Conservation (phyloP, 2,797 vertebrate genomes). For the Chiloscyllium punctatum region DNA sequence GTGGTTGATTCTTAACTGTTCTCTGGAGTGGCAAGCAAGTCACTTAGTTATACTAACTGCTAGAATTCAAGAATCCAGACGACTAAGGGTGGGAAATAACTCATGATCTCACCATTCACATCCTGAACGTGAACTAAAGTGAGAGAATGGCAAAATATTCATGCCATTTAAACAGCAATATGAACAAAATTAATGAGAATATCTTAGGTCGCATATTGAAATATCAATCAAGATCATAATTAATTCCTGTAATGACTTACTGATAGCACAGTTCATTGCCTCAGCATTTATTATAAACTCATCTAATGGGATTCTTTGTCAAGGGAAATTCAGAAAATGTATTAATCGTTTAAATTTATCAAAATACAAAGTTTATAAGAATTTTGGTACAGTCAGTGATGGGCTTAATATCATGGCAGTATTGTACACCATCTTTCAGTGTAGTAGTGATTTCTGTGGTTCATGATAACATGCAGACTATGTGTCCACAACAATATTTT, state of each 20-base stretch:
- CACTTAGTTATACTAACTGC: background rate
- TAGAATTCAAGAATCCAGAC: background rate
- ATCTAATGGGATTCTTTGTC: background rate
- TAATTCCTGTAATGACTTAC: background rate
- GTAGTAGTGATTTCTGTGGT: background rate
- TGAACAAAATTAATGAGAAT: background rate
- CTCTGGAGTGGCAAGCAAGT: background rate
- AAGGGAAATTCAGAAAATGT: background rate
- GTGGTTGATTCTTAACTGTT: background rate
- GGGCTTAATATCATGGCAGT: background rate
- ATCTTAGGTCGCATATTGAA: background rate
- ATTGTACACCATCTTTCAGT: background rate
- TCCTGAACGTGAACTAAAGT: background rate
- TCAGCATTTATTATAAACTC: background rate
- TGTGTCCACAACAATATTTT: background rate
- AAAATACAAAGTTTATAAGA: background rate
- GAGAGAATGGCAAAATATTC: background rate
- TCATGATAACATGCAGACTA: background rate
- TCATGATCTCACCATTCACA: background rate
- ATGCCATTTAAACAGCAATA: background rate
- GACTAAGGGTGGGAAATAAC: background rate
- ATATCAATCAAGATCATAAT: background rate
- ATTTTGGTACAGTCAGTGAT: background rate
- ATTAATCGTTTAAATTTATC: background rate
- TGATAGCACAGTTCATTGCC: background rate